Conservation (phyloP, 1,140 invertebrate genomes). For the Trachelipus rathkii region DNA sequence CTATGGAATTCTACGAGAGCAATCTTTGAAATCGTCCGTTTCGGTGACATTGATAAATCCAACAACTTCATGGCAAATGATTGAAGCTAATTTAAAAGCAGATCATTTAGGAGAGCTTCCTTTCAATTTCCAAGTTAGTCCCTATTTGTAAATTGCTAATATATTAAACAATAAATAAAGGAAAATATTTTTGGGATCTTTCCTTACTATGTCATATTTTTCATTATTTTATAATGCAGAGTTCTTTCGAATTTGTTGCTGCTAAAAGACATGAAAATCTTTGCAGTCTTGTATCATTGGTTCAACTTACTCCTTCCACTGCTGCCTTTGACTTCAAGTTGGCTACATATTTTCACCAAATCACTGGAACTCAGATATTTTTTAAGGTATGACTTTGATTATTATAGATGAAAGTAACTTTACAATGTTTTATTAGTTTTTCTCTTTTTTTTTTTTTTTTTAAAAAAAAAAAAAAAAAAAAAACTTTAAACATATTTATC, state of each 20-base stretch:
- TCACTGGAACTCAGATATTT: background rate
- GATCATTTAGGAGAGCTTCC: conserved; percentile 32
- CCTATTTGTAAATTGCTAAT: background rate
- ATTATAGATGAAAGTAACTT: background rate
- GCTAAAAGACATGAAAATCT: background rate
- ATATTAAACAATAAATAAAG: too few relatives aligned
- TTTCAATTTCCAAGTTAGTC: conserved; percentile 31
- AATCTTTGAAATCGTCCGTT: conserved; percentile 25
- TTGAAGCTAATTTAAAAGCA: conserved; percentile 8
- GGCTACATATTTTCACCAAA: background rate
- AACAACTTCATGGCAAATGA: conserved; percentile 16
- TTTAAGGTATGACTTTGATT: background rate
- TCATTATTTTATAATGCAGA: background rate
- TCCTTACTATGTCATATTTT: too few relatives aligned
- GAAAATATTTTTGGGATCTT: too few relatives aligned
- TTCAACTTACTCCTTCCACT: background rate
- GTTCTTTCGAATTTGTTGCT: background rate
- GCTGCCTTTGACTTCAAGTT: background rate
- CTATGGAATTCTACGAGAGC: conserved; percentile 18
- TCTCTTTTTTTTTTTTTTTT: too few relatives aligned
- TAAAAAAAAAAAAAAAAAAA: too few relatives aligned
- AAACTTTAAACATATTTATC: too few relatives aligned
- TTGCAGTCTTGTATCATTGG: background rate
- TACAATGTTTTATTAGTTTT: too few relatives aligned
- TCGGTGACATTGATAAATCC: conserved; percentile 24